Evolutionary conservation across 2,888 invertebrate genomes (phyloP).

Genomic region (Eremobia ochroleuca): DNA sequence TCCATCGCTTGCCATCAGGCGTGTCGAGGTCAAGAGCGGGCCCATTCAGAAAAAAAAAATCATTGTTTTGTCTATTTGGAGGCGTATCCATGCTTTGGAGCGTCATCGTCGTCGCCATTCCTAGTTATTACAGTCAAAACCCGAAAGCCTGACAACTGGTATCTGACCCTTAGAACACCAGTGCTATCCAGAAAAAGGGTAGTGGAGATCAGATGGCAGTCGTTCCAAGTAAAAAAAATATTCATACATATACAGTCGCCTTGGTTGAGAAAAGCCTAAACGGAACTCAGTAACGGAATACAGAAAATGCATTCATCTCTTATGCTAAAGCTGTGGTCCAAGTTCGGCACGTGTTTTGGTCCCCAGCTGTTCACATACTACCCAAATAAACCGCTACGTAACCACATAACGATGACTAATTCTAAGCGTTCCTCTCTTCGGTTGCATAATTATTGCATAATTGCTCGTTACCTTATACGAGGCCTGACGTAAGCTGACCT

Average conservation of each 20-base stretch:
- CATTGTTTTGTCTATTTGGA: neutral
- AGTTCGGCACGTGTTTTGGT: constrained; percentile 13
- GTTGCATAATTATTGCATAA: constrained; percentile 58
- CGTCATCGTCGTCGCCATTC: too few species aligned
- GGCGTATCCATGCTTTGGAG: neutral
- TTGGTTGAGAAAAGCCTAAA: neutral
- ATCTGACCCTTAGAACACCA: neutral
- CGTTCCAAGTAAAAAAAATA: neutral
- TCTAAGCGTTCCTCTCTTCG: constrained; percentile 33
- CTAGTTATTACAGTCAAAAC: neutral
- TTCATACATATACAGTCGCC: too few species aligned
- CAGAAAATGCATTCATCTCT: neutral
- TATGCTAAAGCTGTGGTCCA: neutral
- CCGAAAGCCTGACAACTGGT: neutral
- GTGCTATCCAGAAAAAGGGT: neutral
- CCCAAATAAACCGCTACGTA: constrained; percentile 30
- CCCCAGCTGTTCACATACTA: constrained; percentile 21
- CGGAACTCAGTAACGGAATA: neutral
- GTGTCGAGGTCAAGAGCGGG: too few species aligned
- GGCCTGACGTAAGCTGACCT: constrained; percentile 53
- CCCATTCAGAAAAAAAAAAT: too few species aligned
- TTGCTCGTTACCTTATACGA: constrained; percentile 39
- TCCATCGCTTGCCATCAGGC: too few species aligned
- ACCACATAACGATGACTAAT: constrained; percentile 32
- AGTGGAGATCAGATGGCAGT: neutral